Evolutionary conservation across 2,113 vertebrate species (phyloP).

Genomic region (Sylvilagus bachmani): DNA sequence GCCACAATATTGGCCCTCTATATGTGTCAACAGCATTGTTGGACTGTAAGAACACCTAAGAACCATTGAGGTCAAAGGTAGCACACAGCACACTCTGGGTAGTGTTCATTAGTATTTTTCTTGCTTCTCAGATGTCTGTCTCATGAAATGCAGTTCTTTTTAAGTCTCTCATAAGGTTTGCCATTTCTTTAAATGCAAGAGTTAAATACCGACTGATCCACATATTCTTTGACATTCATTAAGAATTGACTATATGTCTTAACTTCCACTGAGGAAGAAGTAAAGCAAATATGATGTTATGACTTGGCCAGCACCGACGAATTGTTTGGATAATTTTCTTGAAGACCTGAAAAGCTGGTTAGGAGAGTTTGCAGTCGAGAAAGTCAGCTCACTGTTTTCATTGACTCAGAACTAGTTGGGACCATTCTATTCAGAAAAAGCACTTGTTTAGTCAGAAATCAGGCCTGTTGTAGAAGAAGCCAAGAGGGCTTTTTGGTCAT

Average conservation of each 20-base stretch:
- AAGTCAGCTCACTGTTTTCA: background rate
- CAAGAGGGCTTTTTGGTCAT: background rate
- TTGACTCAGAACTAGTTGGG: too few species aligned
- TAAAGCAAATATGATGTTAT: background rate
- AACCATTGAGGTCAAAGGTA: fast-evolving
- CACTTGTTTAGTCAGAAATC: background rate
- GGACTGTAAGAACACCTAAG: background rate
- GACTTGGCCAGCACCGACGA: background rate
- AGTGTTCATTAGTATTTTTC: background rate
- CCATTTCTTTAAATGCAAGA: background rate
- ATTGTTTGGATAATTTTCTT: background rate
- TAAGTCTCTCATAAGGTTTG: background rate
- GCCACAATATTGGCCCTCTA: too few species aligned
- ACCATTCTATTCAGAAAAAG: background rate
- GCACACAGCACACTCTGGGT: background rate
- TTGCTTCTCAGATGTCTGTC: background rate
- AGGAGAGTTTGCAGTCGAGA: background rate
- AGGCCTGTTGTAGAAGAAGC: background rate
- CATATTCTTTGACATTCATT: background rate
- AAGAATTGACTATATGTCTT: background rate
- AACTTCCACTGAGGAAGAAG: background rate
- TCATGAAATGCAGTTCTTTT: background rate
- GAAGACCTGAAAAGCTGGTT: background rate
- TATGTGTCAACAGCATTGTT: too few species aligned
- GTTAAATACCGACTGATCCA: background rate